These are phyloP conservation scores for Euura lappo DNA, from an alignment of 1,140 invertebrate genomes.

Conservation along the genomic window DNA sequence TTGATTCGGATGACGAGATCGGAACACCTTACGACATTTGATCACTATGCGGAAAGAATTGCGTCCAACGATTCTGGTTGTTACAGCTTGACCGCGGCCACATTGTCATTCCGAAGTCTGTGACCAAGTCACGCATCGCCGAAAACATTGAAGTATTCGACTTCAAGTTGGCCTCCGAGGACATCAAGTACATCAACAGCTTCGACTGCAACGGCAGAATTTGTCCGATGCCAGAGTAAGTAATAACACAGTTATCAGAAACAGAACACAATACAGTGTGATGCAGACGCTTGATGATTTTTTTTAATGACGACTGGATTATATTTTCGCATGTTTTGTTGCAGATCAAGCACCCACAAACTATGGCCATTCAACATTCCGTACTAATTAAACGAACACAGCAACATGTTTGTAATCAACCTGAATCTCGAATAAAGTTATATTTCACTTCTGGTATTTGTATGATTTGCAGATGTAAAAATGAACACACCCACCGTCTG, in stretches of 20 bases:
- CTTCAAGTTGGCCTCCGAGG: slow-evolving; percentile 57
- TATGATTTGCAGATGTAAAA: too few species aligned
- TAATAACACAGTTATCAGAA: slow-evolving; percentile 8
- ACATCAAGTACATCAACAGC: slow-evolving; percentile 46
- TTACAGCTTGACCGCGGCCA: neutral
- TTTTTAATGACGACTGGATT: neutral
- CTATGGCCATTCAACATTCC: too few species aligned
- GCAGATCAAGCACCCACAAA: too few species aligned
- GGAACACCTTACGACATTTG: neutral
- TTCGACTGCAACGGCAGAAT: slow-evolving; percentile 47
- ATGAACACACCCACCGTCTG: too few species aligned
- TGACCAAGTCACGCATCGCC: slow-evolving; percentile 62
- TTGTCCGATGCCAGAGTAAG: slow-evolving; percentile 40
- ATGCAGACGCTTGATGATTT: too few species aligned
- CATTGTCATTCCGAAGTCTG: slow-evolving; percentile 62
- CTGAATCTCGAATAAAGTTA: too few species aligned
- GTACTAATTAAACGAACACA: too few species aligned
- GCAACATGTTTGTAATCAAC: too few species aligned
- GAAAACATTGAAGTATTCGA: slow-evolving; percentile 66
- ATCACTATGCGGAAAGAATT: neutral
- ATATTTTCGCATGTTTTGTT: too few species aligned
- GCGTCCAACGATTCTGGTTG: neutral
- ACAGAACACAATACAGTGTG: neutral
- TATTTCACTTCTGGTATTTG: too few species aligned
- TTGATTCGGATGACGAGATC: neutral